phyloP scores from a whole-genome alignment of 2,113 vertebrate genomes.

The Piprites chloris region DNA sequence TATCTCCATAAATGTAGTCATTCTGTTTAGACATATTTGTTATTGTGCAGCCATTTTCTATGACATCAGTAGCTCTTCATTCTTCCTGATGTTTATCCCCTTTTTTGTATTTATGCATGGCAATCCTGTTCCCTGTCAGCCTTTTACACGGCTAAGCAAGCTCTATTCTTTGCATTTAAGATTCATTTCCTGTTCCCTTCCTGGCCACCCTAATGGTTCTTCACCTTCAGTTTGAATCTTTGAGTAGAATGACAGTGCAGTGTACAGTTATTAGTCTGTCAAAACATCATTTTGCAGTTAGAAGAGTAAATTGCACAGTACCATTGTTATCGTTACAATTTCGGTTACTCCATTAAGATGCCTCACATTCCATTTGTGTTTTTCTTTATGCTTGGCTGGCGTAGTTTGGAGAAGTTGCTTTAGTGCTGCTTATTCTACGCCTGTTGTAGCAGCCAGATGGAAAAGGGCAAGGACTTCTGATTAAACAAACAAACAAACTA shows the following conservation, averaged over 20 bases:
- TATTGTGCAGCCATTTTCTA: background rate
- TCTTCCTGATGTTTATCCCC: background rate
- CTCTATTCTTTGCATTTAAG: background rate
- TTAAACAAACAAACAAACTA: background rate
- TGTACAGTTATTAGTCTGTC: background rate
- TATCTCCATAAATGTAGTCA: background rate
- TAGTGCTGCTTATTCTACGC: background rate
- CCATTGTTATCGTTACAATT: background rate
- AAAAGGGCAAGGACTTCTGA: background rate
- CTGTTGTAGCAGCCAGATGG: background rate
- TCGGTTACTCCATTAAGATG: background rate
- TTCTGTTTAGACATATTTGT: background rate
- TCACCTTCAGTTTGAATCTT: background rate
- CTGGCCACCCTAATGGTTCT: background rate
- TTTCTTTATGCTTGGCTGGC: background rate
- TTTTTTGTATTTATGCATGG: background rate
- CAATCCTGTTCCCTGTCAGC: background rate
- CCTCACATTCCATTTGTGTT: background rate
- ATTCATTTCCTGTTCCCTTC: background rate
- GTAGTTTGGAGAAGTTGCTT: background rate
- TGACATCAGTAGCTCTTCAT: background rate
- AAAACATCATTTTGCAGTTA: background rate
- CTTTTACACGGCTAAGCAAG: background rate
- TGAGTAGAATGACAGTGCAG: background rate
- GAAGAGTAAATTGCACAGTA: background rate